A percentile compares a stretch with the other conserved stretches of the same genome.
These are phyloP conservation scores for Distichodus sexfasciatus DNA, from an alignment of 2,797 vertebrate genomes.

Conservation along the genomic window DNA sequence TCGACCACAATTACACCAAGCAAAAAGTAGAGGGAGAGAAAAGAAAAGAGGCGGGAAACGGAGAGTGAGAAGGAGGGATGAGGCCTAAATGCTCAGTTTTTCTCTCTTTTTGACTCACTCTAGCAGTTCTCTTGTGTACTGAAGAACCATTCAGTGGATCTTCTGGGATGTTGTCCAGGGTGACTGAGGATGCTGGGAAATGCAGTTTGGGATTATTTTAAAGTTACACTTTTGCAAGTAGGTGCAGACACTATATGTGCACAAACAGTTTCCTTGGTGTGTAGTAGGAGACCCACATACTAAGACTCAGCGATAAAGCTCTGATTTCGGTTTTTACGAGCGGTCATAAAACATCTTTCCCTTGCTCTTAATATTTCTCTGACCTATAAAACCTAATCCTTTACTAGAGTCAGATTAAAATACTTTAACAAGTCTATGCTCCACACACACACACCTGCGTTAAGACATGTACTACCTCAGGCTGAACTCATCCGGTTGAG, in stretches of 20 bases:
- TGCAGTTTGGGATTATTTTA: too few species aligned
- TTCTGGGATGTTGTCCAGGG: neutral
- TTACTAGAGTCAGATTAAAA: neutral
- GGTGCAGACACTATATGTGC: too few species aligned
- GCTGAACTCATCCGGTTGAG: neutral
- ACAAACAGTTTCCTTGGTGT: too few species aligned
- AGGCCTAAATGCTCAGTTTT: neutral
- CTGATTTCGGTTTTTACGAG: neutral
- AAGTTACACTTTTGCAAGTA: too few species aligned
- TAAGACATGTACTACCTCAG: neutral
- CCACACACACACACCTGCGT: neutral
- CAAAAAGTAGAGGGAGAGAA: too few species aligned
- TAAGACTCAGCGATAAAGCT: neutral
- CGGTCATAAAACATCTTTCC: neutral
- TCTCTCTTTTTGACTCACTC: neutral
- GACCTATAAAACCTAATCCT: slow-evolving; percentile 7
- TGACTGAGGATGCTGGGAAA: neutral
- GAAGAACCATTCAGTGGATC: neutral
- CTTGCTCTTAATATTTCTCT: neutral
- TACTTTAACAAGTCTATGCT: neutral
- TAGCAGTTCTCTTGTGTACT: neutral
- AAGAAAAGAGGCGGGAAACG: neutral
- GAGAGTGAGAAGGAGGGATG: neutral
- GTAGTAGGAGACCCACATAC: too few species aligned
- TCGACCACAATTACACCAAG: slow-evolving; percentile 20